Base-by-base conservation (phyloP, 2,888 invertebrate species). In the Nesidiocoris tenuis region DNA sequence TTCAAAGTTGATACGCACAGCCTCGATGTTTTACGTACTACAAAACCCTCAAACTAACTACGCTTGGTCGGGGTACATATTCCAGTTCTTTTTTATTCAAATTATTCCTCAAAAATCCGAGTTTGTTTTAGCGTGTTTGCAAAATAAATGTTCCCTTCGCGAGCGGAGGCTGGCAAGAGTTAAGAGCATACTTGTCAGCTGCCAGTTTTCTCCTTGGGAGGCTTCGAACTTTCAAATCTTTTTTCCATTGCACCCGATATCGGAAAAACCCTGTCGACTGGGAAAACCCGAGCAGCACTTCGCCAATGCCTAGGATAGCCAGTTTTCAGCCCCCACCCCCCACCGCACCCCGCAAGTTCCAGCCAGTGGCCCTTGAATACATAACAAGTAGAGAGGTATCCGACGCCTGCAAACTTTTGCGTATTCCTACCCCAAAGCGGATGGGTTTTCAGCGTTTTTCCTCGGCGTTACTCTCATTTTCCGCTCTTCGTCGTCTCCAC, bases 171-270 rank as follows among this genome's bases (percentile, higher is more conserved):
- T 39, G 5, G 39, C 39, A 7, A 39, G 39, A 39, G 39, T 39
- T 39, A 39, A 3, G 39, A 39, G 39, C 39, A 39, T 39, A 39
- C 5, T 39, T 39, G 39, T 39, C 39, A 39, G 39, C 39, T 39
- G 39, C 39, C 39, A 39, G 39, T 39, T 39, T 39, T 39, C n/a
- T 39, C 39, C 39, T 12, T 3, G 12, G 59, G n/a, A n/a, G 59
- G 59, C 59, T 59, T 59, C 59, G n/a, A 59, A 59, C 59, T 59
- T 59, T 59, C 59, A 59, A 59, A 59, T 59, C 59, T 59, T 59
- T 59, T 59, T n/a, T 59, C 59, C 59, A 18, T 19, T 59, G 19
- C 19, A 9, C 55, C 59, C 19, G n/a, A 59, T 59, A 59, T 59
- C 39, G 39, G 39, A 39, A 39, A n/a, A 39, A 39, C 39, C 39